Evolutionary conservation across 2,113 vertebrate species (phyloP).

Genomic region (Chaenogobius annularis): DNA sequence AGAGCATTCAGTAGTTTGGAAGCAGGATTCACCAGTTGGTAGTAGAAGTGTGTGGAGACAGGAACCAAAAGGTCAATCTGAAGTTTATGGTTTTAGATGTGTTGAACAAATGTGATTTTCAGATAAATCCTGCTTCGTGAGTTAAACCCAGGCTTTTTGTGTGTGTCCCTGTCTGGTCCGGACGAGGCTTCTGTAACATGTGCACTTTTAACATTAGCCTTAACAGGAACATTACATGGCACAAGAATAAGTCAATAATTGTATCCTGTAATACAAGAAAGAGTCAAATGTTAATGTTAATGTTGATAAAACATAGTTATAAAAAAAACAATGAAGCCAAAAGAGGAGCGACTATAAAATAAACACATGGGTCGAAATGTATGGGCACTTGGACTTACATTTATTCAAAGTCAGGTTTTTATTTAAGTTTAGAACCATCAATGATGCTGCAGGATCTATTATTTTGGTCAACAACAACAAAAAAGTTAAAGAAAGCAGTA

Average conservation of each 20-base stretch:
- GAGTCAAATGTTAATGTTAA: not conserved
- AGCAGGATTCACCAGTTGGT: constrained; percentile 25
- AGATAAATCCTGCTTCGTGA: constrained; percentile 28
- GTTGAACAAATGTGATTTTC: not conserved
- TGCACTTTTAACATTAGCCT: constrained; percentile 26
- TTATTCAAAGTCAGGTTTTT: constrained; percentile 4
- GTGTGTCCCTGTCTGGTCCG: constrained; percentile 24
- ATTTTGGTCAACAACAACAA: too few species aligned
- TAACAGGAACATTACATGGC: constrained; percentile 30
- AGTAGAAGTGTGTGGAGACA: constrained; percentile 1
- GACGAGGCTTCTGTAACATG: not conserved
- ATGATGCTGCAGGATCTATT: too few species aligned
- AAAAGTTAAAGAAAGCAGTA: too few species aligned
- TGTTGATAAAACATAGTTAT: constrained; percentile 4
- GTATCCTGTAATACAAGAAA: constrained; percentile 15
- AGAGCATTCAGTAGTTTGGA: constrained; percentile 3
- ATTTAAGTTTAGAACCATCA: not conserved
- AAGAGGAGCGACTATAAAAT: not conserved
- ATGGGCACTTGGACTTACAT: not conserved
- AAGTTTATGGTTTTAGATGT: not conserved
- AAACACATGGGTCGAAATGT: not conserved
- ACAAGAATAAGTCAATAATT: constrained; percentile 6
- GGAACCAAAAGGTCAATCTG: not conserved
- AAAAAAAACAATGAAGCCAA: not conserved
- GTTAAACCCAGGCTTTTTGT: constrained; percentile 19